A percentile compares a stretch with the other conserved stretches of the same genome.
Conservation (phyloP, 2,888 invertebrate species). For the Kryphioiulus occultus region DNA sequence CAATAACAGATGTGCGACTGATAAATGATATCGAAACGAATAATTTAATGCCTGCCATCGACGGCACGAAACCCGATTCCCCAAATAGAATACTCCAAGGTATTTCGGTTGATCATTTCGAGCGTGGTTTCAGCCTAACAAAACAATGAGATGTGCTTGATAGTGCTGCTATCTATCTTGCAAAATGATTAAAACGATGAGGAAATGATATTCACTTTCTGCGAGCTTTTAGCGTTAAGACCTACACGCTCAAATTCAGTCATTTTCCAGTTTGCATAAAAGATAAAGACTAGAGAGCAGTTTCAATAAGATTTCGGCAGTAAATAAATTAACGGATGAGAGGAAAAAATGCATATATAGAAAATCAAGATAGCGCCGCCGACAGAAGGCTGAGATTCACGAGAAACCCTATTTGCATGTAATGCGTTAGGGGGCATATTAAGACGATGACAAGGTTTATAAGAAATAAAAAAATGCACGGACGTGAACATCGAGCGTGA, state of each 20-base stretch:
- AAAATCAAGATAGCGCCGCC: neutral
- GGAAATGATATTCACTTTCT: slow-evolving; percentile 19
- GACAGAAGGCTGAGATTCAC: neutral
- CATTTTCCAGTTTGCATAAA: slow-evolving; percentile 1
- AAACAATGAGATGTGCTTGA: neutral
- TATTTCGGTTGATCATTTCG: neutral
- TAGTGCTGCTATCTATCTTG: neutral
- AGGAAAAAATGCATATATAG: neutral
- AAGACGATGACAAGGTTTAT: neutral
- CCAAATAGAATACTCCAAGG: neutral
- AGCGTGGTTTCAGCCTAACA: neutral
- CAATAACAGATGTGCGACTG: neutral
- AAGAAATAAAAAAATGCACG: neutral
- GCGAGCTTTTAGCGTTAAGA: neutral
- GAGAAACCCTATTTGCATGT: neutral
- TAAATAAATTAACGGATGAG: slow-evolving; percentile 12
- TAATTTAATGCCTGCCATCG: neutral
- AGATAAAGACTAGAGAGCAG: neutral
- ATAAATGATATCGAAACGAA: neutral
- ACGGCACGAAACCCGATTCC: neutral
- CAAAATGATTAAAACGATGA: neutral
- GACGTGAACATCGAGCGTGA: neutral
- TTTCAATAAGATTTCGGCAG: slow-evolving; percentile 10
- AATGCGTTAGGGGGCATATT: slow-evolving; percentile 16
- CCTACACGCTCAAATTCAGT: slow-evolving; percentile 14